These are phyloP conservation scores for Hestina assimilis DNA, from an alignment of 1,140 invertebrate genomes.

Conservation along the genomic window DNA sequence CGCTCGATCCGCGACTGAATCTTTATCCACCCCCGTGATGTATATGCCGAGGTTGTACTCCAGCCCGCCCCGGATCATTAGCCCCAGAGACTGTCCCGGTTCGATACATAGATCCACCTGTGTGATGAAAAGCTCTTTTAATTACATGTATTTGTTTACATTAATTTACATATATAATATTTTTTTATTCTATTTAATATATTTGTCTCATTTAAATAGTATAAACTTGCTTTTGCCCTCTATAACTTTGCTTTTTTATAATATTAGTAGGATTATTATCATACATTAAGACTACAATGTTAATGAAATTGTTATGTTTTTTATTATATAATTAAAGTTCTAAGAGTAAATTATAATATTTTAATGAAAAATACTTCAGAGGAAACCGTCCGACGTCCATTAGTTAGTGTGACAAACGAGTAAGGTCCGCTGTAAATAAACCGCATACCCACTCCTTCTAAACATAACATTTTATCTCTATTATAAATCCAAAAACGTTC, in stretches of 20 bases:
- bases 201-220: too few species aligned
- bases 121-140: slow-evolving; percentile 52
- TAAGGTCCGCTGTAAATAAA: neutral
- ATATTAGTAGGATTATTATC: too few species aligned
- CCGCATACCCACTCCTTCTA: neutral
- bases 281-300: too few species aligned
- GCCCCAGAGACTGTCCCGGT: slow-evolving; percentile 91
- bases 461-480: neutral
- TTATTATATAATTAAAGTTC: too few species aligned
- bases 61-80: slow-evolving; percentile 95
- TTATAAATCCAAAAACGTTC: neutral
- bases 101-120: slow-evolving; percentile 90
- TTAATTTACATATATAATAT: neutral
- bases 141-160: neutral
- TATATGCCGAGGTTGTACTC: slow-evolving; percentile 97
- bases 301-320: too few species aligned
- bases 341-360: too few species aligned
- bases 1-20: slow-evolving; percentile 92
- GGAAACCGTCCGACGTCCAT: too few species aligned
- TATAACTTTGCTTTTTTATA: too few species aligned
- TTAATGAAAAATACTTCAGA: too few species aligned
- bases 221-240: too few species aligned
- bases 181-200: too few species aligned
- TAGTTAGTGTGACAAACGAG: neutral
- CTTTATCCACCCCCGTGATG: slow-evolving; percentile 95